phyloP scores from a whole-genome alignment of 2,113 vertebrate genomes.

The Perognathus longimembris region DNA sequence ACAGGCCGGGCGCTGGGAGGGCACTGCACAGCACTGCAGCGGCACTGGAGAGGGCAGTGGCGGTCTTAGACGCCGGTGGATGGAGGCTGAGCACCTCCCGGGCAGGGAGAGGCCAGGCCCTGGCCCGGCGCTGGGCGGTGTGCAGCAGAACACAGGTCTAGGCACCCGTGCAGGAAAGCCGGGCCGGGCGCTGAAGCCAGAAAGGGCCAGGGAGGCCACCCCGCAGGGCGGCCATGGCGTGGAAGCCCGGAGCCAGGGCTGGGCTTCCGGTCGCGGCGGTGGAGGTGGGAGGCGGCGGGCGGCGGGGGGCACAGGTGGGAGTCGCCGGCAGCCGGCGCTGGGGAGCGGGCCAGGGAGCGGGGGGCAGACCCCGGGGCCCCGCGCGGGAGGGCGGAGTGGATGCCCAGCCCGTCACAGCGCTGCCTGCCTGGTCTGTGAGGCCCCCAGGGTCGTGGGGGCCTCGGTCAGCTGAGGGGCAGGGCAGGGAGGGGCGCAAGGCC shows the following conservation, averaged over 20 bases:
- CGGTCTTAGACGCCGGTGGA: not conserved
- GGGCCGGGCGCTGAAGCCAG: not conserved
- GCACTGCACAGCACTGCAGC: not conserved
- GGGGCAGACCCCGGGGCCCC: no score
- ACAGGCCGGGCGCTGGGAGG: not conserved
- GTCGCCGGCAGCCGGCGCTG: not conserved
- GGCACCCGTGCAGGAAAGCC: fast-evolving
- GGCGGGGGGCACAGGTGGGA: not conserved
- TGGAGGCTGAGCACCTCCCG: not conserved
- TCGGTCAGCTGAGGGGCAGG: not conserved
- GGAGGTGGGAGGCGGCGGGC: not conserved
- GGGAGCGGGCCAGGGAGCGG: fast-evolving
- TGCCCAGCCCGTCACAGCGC: not conserved
- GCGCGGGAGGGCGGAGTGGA: not conserved
- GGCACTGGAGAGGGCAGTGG: no score
- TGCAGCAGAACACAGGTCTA: not conserved
- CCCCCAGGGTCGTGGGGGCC: not conserved
- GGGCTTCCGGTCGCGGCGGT: not conserved
- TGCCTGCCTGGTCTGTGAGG: not conserved
- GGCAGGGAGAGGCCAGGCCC: not conserved
- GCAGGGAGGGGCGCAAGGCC: not conserved
- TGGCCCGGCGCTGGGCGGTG: not conserved
- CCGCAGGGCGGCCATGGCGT: not conserved
- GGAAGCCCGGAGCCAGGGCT: not conserved
- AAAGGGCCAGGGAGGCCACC: not conserved